A percentile compares a stretch with the other conserved stretches of the same genome.
Evolutionary conservation across 1,140 invertebrate genomes (phyloP).

Genomic region (Brachionus koreanus): DNA sequence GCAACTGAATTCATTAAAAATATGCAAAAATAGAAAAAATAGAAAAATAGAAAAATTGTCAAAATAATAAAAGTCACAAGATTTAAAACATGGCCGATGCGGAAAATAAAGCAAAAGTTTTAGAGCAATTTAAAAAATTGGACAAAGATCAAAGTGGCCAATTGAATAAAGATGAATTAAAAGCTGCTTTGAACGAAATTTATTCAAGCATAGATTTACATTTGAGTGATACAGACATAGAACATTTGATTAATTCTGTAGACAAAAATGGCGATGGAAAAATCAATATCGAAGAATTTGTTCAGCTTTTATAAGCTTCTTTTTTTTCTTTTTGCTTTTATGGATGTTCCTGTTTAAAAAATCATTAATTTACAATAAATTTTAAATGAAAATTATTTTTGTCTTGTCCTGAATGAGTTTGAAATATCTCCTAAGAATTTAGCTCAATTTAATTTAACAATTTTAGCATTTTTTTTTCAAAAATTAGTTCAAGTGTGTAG

Average conservation of each 20-base stretch:
- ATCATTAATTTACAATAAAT: no score
- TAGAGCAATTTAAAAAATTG: neutral
- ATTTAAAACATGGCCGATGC: neutral
- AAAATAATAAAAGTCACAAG: neutral
- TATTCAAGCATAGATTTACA: slow-evolving; percentile 29
- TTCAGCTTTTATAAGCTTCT: slow-evolving; percentile 28
- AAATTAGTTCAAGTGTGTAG: no score
- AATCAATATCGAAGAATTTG: slow-evolving; percentile 38
- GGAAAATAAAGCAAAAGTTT: neutral
- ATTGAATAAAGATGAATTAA: slow-evolving; percentile 13
- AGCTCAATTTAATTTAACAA: no score
- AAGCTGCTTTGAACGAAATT: neutral
- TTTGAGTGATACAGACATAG: slow-evolving; percentile 7
- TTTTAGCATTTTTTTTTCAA: no score
- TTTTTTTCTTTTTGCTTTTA: neutral
- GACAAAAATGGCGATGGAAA: slow-evolving; percentile 42
- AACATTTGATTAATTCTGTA: neutral
- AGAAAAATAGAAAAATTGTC: neutral
- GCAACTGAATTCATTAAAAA: neutral
- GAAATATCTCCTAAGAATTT: no score
- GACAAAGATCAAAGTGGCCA: slow-evolving; percentile 34
- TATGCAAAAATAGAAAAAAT: neutral
- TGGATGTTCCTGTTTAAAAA: neutral
- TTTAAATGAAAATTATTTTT: no score
- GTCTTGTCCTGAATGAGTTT: no score